Percentiles rank a stretch among this genome's conserved stretches.
These are phyloP conservation scores for Lissocephala sabroskyi DNA, from an alignment of 2,888 invertebrate species.

Conservation along the genomic window DNA sequence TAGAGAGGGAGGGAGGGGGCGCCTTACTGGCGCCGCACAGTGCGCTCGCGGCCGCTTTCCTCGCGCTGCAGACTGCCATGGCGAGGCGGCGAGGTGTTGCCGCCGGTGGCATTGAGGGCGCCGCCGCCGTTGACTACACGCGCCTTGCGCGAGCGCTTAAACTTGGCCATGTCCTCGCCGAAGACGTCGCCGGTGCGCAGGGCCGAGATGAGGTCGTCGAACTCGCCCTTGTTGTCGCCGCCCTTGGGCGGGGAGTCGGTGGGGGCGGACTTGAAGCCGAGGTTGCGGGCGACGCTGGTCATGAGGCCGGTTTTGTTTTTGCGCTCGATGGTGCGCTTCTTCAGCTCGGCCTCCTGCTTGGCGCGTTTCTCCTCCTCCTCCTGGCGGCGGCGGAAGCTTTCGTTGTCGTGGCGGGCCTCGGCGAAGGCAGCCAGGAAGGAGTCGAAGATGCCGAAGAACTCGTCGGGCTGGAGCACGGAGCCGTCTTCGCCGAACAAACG, in stretches of 20 bases:
- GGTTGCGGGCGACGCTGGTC: slow-evolving; percentile 82
- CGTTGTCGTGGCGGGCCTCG: slow-evolving; percentile 91
- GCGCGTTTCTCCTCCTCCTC: slow-evolving; percentile 93
- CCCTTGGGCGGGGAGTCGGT: slow-evolving; percentile 73
- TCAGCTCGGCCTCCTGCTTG: slow-evolving; percentile 88
- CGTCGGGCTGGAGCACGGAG: slow-evolving; percentile 88
- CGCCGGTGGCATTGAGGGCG: too few relatives aligned
- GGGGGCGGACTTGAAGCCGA: slow-evolving; percentile 76
- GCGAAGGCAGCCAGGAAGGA: slow-evolving; percentile 85
- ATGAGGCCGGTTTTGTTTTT: slow-evolving; percentile 86
- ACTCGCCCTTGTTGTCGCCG: slow-evolving; percentile 82
- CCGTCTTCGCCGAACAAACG: slow-evolving; percentile 93
- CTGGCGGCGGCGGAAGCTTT: slow-evolving; percentile 84
- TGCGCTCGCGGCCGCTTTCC: slow-evolving; percentile 78
- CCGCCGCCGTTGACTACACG: slow-evolving; percentile 74
- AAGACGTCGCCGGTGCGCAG: slow-evolving; percentile 95
- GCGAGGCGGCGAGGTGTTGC: slow-evolving; percentile 77
- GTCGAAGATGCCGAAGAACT: slow-evolving; percentile 94
- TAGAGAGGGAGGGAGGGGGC: slow-evolving; percentile 27
- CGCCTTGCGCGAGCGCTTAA: slow-evolving; percentile 83
- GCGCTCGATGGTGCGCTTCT: slow-evolving; percentile 89
- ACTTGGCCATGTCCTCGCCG: slow-evolving; percentile 95
- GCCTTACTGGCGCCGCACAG: slow-evolving; percentile 75
- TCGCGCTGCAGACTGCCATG: slow-evolving; percentile 77
- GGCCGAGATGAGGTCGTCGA: slow-evolving; percentile 96